Evolutionary conservation across 2,888 invertebrate genomes (phyloP).

Genomic region (Prosapia bicincta): DNA sequence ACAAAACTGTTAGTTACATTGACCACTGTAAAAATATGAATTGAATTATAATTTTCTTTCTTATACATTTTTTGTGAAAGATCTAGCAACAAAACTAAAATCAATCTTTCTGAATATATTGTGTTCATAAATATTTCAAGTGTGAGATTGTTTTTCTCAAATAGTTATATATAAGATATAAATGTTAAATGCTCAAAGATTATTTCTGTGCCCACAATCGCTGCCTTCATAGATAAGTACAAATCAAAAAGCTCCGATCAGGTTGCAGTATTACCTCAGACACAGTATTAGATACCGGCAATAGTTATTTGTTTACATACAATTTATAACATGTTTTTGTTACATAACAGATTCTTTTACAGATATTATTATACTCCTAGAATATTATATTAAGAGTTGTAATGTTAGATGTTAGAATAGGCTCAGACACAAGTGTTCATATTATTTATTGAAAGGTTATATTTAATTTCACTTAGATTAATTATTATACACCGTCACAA

Average conservation of each 20-base stretch:
- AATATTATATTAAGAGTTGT: conserved; percentile 13
- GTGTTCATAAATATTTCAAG: too few relatives aligned
- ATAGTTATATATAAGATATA: too few relatives aligned
- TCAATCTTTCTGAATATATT: too few relatives aligned
- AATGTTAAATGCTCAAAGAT: conserved; percentile 13
- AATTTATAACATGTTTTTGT: conserved; percentile 25
- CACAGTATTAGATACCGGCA: conserved; percentile 6
- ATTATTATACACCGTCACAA: neutral
- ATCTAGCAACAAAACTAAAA: too few relatives aligned
- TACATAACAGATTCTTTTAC: conserved; percentile 21
- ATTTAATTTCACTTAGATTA: neutral
- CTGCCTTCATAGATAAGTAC: conserved; percentile 28
- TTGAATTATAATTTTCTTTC: too few relatives aligned
- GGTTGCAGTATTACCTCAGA: conserved; percentile 16
- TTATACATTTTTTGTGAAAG: too few relatives aligned
- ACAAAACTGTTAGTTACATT: too few relatives aligned
- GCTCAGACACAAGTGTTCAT: neutral
- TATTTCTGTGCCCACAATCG: conserved; percentile 18
- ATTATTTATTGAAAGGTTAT: neutral
- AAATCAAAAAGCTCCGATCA: conserved; percentile 27
- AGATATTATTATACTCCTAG: conserved; percentile 22
- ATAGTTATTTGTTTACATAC: conserved; percentile 27
- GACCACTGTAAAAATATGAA: too few relatives aligned
- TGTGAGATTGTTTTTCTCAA: too few relatives aligned
- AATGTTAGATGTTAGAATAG: conserved; percentile 10